Evolutionary conservation across 2,888 invertebrate species (phyloP).

Genomic region (Sisyra terminalis): DNA sequence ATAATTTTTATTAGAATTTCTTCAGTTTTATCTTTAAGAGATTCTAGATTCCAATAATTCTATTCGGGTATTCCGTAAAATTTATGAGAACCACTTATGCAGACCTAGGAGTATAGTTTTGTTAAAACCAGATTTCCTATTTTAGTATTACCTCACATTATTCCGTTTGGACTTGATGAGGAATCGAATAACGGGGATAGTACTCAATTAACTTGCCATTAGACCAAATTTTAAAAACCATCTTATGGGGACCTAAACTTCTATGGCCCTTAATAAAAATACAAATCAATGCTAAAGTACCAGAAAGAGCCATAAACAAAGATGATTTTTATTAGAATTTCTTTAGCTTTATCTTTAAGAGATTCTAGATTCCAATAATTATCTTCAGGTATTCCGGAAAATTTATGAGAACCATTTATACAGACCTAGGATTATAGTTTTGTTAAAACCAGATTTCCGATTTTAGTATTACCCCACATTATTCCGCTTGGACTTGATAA

Average conservation of each 20-base stretch:
- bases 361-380: neutral
- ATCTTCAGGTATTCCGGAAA: neutral
- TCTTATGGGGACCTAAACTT: too few relatives aligned
- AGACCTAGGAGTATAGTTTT: neutral
- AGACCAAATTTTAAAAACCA: too few relatives aligned
- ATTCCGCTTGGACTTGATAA: constrained; percentile 43
- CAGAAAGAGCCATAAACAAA: too few relatives aligned
- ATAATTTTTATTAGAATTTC: neutral
- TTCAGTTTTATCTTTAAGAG: neutral
- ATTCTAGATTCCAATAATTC: neutral
- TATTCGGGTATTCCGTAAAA: neutral
- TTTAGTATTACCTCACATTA: constrained; percentile 42
- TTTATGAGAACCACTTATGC: neutral
- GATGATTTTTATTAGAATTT: neutral
- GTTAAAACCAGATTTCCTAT: neutral
- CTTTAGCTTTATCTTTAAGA: neutral
- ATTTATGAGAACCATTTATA: neutral
- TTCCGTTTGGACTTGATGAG: constrained; percentile 42
- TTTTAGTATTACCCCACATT: constrained; percentile 40
- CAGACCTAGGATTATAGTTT: neutral
- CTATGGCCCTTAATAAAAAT: too few relatives aligned
- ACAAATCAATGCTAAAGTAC: too few relatives aligned
- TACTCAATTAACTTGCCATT: constrained; percentile 13
- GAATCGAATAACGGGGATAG: constrained; percentile 22
- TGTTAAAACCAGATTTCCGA: neutral